Evolutionary conservation across 2,797 vertebrate genomes (phyloP), one percentile per base, ranked within the genome.

Genomic region (Scleropages formosus): DNA sequence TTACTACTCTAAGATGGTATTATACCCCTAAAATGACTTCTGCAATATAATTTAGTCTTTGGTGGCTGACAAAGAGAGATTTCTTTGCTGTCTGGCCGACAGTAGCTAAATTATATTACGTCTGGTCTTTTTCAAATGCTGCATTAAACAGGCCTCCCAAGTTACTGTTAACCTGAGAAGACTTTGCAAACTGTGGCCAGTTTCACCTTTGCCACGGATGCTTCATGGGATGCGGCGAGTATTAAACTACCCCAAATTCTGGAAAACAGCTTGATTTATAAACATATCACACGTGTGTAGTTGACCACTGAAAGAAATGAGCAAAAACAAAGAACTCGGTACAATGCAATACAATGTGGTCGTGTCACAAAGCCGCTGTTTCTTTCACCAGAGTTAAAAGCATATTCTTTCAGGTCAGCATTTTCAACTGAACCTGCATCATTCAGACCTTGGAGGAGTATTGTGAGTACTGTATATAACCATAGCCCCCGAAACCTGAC

Each of bases 11-110:
- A 31, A 24, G 53, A 71, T 18, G 24, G 24, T 15, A 15, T 56
- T 24, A 51, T 15, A 56, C 49, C 26, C 47, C 56, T 56, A 51
- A 70, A 31, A 27, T 70, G 26, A 69, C 20, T 71, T 26, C 51
- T 71, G 69, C 58, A 71, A 27, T 58, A 61, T 18, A 71, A 58
- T 58, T 53, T 24, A 58, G 69, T 56, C 53, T 24, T 49, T 15
- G 27, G 70, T 8, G 13, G 53, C 24, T 70, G 26, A 10, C 31
- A 18, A 8, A 58, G 69, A 51, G 51, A 27, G 22, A 13, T 26
- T n/a, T 31, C 24, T 49, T 56, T 26, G 68, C 24, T 58, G 49
- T 71, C 16, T 31, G 9, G 1, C 71, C 13, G 56, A 51, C 11
- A 56, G 16, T 56, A 27, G 51, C 49, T 26, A 51, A n/a, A 68